These are phyloP conservation scores for Echinometra lucunter DNA, from an alignment of 53 echinoderm and acorn worm genomes.

Conservation along the genomic window DNA sequence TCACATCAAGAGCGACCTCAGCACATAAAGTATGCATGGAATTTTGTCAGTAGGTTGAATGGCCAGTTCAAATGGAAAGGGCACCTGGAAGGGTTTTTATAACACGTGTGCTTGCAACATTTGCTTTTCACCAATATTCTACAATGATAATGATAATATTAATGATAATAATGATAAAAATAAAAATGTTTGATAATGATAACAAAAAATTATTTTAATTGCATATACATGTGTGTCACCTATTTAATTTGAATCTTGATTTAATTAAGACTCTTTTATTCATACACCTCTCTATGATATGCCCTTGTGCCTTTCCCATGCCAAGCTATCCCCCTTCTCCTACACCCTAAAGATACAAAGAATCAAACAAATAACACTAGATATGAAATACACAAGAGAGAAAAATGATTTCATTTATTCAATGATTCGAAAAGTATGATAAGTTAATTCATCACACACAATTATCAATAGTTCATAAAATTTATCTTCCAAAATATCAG, in stretches of 20 bases:
- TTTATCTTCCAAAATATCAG: not conserved
- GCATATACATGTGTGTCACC: too few relatives aligned
- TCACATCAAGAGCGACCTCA: not conserved
- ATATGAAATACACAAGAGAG: not conserved
- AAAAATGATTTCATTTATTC: conserved; percentile 14
- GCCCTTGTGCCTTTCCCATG: not conserved
- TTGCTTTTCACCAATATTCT: too few relatives aligned
- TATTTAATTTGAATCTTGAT: too few relatives aligned
- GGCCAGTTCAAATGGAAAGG: not conserved
- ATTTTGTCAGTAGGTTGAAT: not conserved
- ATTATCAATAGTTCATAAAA: conserved; percentile 20
- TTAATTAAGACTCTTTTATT: too few relatives aligned
- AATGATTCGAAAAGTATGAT: conserved; percentile 4
- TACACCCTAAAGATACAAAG: not conserved
- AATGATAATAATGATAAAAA: too few relatives aligned
- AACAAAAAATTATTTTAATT: too few relatives aligned
- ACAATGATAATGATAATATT: too few relatives aligned
- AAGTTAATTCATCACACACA: conserved; percentile 38
- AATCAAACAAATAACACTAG: not conserved
- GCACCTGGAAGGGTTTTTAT: not conserved
- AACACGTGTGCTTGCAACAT: too few relatives aligned
- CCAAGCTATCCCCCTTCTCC: not conserved
- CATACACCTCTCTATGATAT: not conserved
- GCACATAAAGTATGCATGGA: not conserved
- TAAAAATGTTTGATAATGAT: too few relatives aligned